phyloP scores from a whole-genome alignment of 2,113 vertebrate genomes.

The Lepisosteus osseus region DNA sequence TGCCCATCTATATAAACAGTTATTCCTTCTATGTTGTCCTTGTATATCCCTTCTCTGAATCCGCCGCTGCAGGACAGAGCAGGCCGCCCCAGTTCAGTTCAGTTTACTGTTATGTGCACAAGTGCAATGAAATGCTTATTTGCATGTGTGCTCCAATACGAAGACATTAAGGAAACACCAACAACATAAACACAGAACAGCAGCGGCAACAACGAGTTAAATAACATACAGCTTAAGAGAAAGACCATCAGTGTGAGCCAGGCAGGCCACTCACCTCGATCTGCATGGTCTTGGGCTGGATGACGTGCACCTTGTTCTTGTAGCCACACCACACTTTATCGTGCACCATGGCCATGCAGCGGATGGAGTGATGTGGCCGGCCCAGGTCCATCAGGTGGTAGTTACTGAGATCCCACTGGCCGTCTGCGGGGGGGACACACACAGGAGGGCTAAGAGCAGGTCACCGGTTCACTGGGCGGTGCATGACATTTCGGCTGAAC shows the following conservation, averaged over 20 bases:
- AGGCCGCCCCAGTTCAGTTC: not conserved
- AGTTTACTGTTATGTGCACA: no score
- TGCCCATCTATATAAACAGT: no score
- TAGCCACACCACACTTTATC: slow-evolving; percentile 97
- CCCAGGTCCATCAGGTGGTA: slow-evolving; percentile 97
- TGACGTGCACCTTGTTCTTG: slow-evolving; percentile 98
- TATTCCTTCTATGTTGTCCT: no score
- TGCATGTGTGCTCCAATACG: no score
- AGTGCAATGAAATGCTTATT: no score
- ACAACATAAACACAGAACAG: no score
- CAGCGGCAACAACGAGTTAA: no score
- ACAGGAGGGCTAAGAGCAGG: not conserved
- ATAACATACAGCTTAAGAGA: not conserved
- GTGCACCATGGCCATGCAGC: slow-evolving; percentile 96
- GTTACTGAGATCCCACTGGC: slow-evolving; percentile 96
- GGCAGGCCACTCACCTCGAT: slow-evolving; percentile 73
- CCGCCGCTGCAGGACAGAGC: no score
- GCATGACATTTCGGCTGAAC: no score
- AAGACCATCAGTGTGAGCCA: not conserved
- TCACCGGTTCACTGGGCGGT: no score
- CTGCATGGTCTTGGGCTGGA: slow-evolving; percentile 98
- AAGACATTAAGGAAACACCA: no score
- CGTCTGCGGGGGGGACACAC: slow-evolving; percentile 61
- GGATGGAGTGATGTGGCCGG: slow-evolving; percentile 94
- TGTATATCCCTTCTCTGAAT: no score